phyloP scores from a whole-genome alignment of 2,888 invertebrate species.

The Nephrotoma guestfalica region DNA sequence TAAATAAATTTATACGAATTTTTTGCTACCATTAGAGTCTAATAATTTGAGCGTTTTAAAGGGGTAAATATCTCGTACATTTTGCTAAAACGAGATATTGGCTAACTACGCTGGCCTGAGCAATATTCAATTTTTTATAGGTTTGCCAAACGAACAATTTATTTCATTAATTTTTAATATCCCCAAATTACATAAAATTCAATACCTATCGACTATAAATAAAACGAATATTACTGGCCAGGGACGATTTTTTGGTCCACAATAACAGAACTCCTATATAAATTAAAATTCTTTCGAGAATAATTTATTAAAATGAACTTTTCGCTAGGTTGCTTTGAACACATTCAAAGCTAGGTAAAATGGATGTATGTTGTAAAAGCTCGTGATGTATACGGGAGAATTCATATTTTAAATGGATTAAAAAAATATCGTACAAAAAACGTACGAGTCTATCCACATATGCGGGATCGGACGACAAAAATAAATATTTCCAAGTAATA shows the following conservation, averaged over 20 bases:
- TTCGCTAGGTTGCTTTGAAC: not conserved
- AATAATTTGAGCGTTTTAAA: not conserved
- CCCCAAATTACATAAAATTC: not conserved
- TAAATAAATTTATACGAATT: not conserved
- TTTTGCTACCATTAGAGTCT: not conserved
- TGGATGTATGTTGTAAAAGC: too few relatives aligned
- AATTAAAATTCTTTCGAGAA: not conserved
- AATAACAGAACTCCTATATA: not conserved
- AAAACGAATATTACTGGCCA: not conserved
- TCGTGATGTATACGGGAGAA: not conserved
- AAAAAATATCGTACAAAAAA: not conserved
- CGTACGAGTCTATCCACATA: not conserved
- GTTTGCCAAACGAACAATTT: not conserved
- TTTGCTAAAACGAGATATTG: not conserved
- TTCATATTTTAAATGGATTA: not conserved
- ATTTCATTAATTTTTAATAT: not conserved
- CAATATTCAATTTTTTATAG: not conserved
- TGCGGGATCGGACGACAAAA: not conserved
- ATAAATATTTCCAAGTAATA: not conserved
- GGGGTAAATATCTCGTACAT: not conserved
- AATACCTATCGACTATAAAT: not conserved
- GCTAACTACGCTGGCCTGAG: not conserved
- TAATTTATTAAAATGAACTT: not conserved
- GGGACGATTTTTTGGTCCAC: not conserved
- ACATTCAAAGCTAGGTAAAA: too few relatives aligned